A percentile compares a stretch with the other conserved stretches of the same genome.
phyloP scores from a whole-genome alignment of 1,140 invertebrate genomes.

The Belonocnema kinseyi region DNA sequence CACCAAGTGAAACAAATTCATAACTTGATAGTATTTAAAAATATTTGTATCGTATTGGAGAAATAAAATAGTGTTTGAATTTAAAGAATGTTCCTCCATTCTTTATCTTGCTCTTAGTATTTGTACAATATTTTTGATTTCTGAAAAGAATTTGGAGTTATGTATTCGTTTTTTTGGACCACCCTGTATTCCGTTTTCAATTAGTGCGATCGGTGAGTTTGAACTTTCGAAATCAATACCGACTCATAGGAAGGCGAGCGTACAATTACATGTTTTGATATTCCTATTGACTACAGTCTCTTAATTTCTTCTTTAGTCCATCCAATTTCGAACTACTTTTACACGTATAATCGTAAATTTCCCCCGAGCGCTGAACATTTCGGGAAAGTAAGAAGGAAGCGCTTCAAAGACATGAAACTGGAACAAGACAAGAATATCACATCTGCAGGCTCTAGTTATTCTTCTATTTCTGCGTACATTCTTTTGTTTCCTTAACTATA shows the following conservation, averaged over 20 bases:
- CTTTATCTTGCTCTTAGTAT: too few relatives aligned
- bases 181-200: neutral
- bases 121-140: too few relatives aligned
- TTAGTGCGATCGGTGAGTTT: neutral
- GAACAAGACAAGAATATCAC: conserved; percentile 28
- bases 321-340: conserved; percentile 19
- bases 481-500: conserved; percentile 11
- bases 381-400: conserved; percentile 16
- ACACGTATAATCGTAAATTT: conserved; percentile 11
- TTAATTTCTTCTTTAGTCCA: conserved; percentile 11
- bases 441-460: conserved; percentile 1
- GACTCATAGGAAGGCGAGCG: conserved; percentile 29
- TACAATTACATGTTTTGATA: neutral
- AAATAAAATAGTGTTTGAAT: too few relatives aligned
- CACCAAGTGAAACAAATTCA: too few relatives aligned
- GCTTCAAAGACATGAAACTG: conserved; percentile 20
- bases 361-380: neutral
- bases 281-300: conserved; percentile 12
- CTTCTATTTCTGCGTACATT: neutral
- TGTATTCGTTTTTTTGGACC: conserved; percentile 17
- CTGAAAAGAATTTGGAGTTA: neutral
- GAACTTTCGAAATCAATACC: neutral
- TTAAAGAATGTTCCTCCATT: too few relatives aligned
- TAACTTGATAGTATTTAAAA: too few relatives aligned
- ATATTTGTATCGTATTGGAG: too few relatives aligned